Conservation (phyloP, 2,113 vertebrate species). For the Lucifuga dentata region DNA sequence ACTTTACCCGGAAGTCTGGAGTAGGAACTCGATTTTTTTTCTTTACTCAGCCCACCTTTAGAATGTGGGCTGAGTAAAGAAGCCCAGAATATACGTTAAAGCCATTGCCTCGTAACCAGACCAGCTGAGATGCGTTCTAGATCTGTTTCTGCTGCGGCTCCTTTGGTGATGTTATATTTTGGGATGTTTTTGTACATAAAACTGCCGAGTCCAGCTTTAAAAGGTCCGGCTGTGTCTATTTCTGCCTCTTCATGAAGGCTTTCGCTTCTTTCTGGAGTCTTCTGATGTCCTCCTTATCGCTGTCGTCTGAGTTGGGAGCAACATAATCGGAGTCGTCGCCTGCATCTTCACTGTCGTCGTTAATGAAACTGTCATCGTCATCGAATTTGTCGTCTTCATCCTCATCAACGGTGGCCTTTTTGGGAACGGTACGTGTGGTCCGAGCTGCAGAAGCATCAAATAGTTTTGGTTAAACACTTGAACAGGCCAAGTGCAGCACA, state of each 20-base stretch:
- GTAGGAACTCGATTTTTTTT: too few relatives aligned
- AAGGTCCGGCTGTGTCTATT: constrained; percentile 17
- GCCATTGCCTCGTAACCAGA: too few relatives aligned
- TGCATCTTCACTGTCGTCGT: constrained; percentile 72
- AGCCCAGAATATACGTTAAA: too few relatives aligned
- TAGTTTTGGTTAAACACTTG: not conserved
- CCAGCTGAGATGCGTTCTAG: too few relatives aligned
- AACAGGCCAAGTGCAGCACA: not conserved
- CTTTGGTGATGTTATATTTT: too few relatives aligned
- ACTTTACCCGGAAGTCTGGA: too few relatives aligned
- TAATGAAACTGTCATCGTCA: constrained; percentile 77
- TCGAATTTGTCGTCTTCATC: constrained; percentile 38
- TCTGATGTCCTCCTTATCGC: constrained; percentile 63
- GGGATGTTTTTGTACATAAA: too few relatives aligned
- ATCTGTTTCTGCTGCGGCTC: too few relatives aligned
- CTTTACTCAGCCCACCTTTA: too few relatives aligned
- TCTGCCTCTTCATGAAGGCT: constrained; percentile 63
- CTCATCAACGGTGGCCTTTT: not conserved
- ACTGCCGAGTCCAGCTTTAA: too few relatives aligned
- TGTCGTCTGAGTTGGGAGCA: constrained; percentile 64
- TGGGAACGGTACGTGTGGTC: not conserved
- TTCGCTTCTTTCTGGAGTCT: constrained; percentile 66
- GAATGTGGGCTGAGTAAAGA: too few relatives aligned
- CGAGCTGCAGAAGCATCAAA: constrained; percentile 25
- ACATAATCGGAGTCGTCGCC: constrained; percentile 76